Base-by-base conservation (phyloP, 2,797 vertebrate genomes). In the Rhinichthys osculus region DNA sequence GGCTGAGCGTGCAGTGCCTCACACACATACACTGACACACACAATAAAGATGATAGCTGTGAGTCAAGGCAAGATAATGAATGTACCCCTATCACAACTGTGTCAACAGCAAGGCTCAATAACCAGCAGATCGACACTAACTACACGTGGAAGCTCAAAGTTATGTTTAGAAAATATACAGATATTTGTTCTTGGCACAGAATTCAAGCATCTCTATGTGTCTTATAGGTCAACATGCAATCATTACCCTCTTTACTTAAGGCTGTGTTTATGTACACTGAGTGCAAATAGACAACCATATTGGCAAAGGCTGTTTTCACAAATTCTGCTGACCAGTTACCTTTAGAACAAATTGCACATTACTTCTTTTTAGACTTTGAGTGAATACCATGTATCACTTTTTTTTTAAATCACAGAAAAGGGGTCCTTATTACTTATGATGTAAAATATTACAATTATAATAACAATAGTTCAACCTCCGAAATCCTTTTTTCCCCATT, bases 1-100 rank as follows among this genome's bases (percentile, higher is more conserved):
- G 70, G n/a, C 78, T 27, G 57, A 40, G 35, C 21, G 11, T 16
- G 44, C 11, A 40, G 3, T 66, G 40, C n/a, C 23, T 66, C 78
- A 66, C 54, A 78, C 33, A 57, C 11, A 76, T 14, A 38, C 21
- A 0, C 52, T n/a, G 2, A 33, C 27, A 85, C 64, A 76, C 78
- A 74, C 57, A 77, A 67, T 74, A 86, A 44, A 77, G n/a, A 86
- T 82, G 59, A 81, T 86, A 77, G 52, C 59, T n/a, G 40, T 57
- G 70, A 69, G 59, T 62, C 38, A 21, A 66, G 47, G 78, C 59
- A 44, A 69, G 16, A 81, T 42, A 86, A 74, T 74, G 59, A 80
- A 69, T 81, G 69, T 66, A 73, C 78, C 57, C 76, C 73, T 62
- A 57, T 47, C 47, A 54, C 7, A 23, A 44, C 44, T 13, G 69